phyloP scores from a whole-genome alignment of 2,797 vertebrate species.

The Xenentodon cancila region DNA sequence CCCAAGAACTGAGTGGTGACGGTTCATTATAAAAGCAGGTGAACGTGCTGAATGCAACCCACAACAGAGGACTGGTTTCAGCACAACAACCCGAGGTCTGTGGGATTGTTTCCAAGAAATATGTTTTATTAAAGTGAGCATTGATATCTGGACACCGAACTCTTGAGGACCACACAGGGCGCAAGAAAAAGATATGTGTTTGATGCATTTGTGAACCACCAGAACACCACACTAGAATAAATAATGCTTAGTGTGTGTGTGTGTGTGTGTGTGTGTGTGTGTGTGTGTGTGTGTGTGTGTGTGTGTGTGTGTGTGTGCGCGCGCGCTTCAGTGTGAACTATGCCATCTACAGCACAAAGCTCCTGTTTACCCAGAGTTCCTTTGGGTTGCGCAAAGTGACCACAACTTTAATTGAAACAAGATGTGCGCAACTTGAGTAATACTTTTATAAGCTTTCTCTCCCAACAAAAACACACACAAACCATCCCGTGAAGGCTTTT shows the following conservation, averaged over 20 bases:
- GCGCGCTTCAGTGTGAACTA: conserved; percentile 49
- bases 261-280: too few species aligned
- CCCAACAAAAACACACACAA: conserved; percentile 46
- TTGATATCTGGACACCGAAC: conserved; percentile 43
- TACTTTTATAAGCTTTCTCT: conserved; percentile 57
- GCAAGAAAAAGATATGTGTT: conserved; percentile 53
- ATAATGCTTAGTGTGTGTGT: conserved; percentile 32
- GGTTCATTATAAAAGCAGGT: conserved; percentile 41
- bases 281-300: too few species aligned
- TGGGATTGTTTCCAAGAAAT: conserved; percentile 50
- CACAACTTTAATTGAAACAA: conserved; percentile 77
- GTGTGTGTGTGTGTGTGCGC: conserved; percentile 6
- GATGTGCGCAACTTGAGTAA: conserved; percentile 75
- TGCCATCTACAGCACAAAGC: conserved; percentile 67
- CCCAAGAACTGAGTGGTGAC: conserved; percentile 36
- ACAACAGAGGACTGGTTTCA: conserved; percentile 42
- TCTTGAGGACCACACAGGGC: conserved; percentile 62
- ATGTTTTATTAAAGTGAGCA: conserved; percentile 50
- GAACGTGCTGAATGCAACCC: conserved; percentile 26
- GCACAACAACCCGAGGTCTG: conserved; percentile 23
- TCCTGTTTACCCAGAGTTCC: conserved; percentile 77
- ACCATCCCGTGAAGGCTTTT: conserved; percentile 43
- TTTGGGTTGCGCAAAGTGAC: conserved; percentile 74
- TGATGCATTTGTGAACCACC: conserved; percentile 57
- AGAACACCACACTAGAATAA: conserved; percentile 60